Conservation (phyloP, 2,888 invertebrate genomes). For the Aphidius colemani region DNA sequence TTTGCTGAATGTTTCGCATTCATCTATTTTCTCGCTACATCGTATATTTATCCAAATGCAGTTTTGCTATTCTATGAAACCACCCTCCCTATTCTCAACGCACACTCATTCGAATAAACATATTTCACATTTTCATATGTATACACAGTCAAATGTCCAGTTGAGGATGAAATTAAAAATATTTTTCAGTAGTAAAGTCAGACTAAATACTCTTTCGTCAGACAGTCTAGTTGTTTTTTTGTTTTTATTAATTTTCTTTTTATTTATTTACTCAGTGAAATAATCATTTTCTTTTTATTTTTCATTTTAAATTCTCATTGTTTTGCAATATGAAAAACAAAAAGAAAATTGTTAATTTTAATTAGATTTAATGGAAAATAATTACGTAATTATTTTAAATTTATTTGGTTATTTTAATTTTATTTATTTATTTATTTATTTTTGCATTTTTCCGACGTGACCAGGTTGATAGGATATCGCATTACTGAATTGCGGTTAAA, state of each 20-base stretch:
- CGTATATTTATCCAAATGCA: constrained; percentile 6
- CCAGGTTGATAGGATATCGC: constrained; percentile 26
- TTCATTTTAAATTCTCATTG: background rate
- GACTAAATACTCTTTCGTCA: background rate
- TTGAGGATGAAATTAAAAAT: constrained; percentile 7
- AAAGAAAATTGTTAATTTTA: background rate
- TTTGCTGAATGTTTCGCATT: constrained; percentile 24
- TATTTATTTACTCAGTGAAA: background rate
- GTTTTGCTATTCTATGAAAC: constrained; percentile 1
- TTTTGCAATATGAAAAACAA: background rate
- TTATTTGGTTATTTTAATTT: constrained; percentile 2
- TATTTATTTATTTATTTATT: constrained; percentile 4
- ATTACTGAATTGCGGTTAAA: constrained; percentile 51
- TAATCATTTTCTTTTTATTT: no score
- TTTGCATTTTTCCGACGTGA: constrained; percentile 4
- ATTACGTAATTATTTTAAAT: background rate
- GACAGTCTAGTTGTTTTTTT: no score
- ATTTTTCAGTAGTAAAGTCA: background rate
- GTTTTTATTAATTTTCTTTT: background rate
- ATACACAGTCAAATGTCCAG: background rate
- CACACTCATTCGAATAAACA: background rate
- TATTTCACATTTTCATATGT: no score
- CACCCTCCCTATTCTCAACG: background rate
- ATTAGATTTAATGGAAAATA: background rate
- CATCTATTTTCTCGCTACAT: constrained; percentile 13